Base-by-base conservation (phyloP, 1,140 invertebrate genomes). In the Goniozus legneri region DNA sequence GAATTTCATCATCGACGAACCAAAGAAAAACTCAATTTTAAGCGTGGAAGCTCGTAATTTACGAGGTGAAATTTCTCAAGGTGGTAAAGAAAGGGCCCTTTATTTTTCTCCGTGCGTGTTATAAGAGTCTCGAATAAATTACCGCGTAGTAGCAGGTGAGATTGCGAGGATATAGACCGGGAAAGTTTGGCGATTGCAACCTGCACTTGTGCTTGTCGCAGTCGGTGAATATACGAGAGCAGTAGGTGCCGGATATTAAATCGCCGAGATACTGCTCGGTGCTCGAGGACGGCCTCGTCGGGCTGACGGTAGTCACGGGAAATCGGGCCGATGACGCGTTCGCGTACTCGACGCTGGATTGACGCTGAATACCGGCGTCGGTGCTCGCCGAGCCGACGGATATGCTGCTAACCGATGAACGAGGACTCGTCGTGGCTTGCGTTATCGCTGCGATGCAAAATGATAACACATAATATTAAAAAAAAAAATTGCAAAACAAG, bases 131-230 rank as follows among this genome's bases (percentile, higher is more conserved):
- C n/a, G 12, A 1, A 39, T 24, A 39, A 56, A 66, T 70, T 56
- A 92, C 87, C 27, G 89, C 89, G 62, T 89, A 92, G 73, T 91
- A 92, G 67, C 90, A 92, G 30, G 89, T 91, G 59, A 92, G 80
- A 72, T 94, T 94, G 30, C 91, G 81, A 0, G 91, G 91, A 73
- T 94, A 94, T 27, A 94, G 81, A 34, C 91, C 91, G 7, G 91
- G 91, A 73, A 89, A 94, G 77, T 94, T 94, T 15, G 92, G 91
- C 27, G 90, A 92, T 69, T 93, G 91, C 44, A 94, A 80, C 50
- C 88, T 82, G 74, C 91, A 94, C 39, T 84, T 81, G 73, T 88
- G 89, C 67, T 83, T 84, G 77, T 92, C 88, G 70, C 91, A 94
- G 71, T 91, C 87, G 73, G 86, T 89, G 77, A 90, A 92, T 71